Evolutionary conservation across 2,888 invertebrate genomes (phyloP).

Genomic region (Nesidiocoris tenuis): DNA sequence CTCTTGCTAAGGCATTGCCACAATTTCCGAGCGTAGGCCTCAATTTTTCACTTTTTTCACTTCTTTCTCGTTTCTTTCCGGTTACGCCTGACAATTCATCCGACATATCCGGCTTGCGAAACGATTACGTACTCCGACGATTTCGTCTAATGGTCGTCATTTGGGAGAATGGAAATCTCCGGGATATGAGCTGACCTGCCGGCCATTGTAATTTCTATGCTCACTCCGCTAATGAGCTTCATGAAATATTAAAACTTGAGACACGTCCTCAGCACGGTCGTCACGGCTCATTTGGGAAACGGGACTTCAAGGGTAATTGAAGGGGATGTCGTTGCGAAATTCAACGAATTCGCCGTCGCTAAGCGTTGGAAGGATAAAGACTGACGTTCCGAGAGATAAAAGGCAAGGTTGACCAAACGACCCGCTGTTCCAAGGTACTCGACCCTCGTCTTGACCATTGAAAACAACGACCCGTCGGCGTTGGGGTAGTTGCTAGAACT

Average conservation of each 20-base stretch:
- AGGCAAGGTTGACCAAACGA: neutral
- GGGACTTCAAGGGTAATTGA: slow-evolving; percentile 21
- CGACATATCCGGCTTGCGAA: slow-evolving; percentile 13
- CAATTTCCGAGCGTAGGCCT: slow-evolving; percentile 7
- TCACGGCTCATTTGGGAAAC: slow-evolving; percentile 10
- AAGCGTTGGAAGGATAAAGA: neutral
- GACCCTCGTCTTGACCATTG: neutral
- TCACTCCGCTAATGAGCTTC: slow-evolving; percentile 15
- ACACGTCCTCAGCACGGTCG: neutral
- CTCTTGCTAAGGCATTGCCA: neutral
- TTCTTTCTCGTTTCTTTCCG: slow-evolving; percentile 26
- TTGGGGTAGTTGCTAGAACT: no score
- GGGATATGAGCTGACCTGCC: no score
- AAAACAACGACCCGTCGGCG: neutral
- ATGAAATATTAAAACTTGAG: slow-evolving; percentile 32
- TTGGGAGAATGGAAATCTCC: no score
- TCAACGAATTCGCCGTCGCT: slow-evolving; percentile 13
- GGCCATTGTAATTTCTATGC: no score
- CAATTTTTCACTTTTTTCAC: slow-evolving; percentile 32
- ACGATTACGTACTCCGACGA: slow-evolving; percentile 28
- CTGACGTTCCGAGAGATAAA: neutral
- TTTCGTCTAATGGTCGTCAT: no score
- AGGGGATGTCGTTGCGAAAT: neutral
- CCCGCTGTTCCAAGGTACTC: neutral
- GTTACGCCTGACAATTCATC: slow-evolving; percentile 32